These are phyloP conservation scores for Lasioglossum morio DNA, from an alignment of 2,888 invertebrate species.

Conservation along the genomic window DNA sequence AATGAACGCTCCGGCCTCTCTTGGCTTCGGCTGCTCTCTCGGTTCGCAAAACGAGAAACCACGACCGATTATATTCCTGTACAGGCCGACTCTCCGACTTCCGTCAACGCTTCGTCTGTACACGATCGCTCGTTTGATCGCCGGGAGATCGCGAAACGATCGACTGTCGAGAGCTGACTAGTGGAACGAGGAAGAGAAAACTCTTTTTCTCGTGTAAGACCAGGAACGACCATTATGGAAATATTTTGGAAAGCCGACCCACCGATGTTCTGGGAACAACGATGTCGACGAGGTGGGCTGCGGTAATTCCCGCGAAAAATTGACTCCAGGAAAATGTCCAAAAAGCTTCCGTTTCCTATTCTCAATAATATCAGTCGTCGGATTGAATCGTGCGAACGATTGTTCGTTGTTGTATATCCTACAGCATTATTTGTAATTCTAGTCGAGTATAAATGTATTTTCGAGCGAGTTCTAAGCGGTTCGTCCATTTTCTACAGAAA, in stretches of 20 bases:
- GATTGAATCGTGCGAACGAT: background rate
- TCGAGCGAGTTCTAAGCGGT: background rate
- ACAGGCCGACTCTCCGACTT: background rate
- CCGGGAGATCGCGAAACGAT: background rate
- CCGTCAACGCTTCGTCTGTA: background rate
- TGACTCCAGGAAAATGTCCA: background rate
- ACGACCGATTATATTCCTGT: constrained; percentile 22
- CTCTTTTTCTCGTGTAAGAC: background rate
- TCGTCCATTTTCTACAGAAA: background rate
- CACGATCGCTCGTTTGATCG: background rate
- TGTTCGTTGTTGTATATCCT: background rate
- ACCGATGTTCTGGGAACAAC: background rate
- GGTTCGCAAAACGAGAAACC: constrained; percentile 34
- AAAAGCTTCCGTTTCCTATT: background rate
- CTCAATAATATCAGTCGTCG: background rate
- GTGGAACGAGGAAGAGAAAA: constrained; percentile 26
- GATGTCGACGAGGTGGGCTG: background rate
- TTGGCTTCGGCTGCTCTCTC: constrained; percentile 8
- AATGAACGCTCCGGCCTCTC: constrained; percentile 52
- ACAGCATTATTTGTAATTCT: background rate
- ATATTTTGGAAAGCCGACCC: constrained; percentile 1
- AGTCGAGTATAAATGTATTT: background rate
- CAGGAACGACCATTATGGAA: background rate
- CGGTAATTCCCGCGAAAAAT: background rate
- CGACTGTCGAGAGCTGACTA: background rate